Evolutionary conservation across 2,113 vertebrate genomes (phyloP).

Genomic region (Campylomormyrus numenius): DNA sequence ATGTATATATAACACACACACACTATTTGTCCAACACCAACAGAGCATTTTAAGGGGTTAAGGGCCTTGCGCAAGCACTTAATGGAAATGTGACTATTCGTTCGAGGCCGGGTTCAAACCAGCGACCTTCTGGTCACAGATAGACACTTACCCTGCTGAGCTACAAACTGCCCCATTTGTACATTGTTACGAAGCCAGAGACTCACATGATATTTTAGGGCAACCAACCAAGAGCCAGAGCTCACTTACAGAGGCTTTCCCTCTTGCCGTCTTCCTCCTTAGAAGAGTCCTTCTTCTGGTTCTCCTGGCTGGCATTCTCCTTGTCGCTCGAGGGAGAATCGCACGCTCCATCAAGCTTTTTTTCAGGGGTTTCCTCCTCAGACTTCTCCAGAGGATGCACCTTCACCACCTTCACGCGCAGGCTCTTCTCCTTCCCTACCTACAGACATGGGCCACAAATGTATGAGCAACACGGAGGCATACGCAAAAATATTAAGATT

Average conservation of each 20-base stretch:
- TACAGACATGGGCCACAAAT: conserved; percentile 32
- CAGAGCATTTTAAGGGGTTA: not conserved
- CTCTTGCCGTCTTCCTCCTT: conserved; percentile 80
- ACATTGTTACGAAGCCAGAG: not conserved
- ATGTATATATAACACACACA: not conserved
- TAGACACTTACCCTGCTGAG: not conserved
- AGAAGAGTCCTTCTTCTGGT: conserved; percentile 72
- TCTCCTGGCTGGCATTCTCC: conserved; percentile 89
- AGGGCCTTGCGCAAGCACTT: not conserved
- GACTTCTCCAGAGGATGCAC: conserved; percentile 79
- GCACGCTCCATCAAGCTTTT: conserved; percentile 84
- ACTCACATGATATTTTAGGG: not conserved
- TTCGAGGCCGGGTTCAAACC: not conserved
- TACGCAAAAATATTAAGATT: not conserved
- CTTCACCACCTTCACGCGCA: conserved; percentile 79
- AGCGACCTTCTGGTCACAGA: not conserved
- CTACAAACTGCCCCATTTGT: not conserved
- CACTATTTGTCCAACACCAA: not conserved
- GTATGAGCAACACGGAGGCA: not conserved
- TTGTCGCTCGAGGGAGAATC: conserved; percentile 98
- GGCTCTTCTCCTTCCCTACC: conserved; percentile 85
- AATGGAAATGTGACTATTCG: not conserved
- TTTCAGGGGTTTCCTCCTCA: conserved; percentile 72
- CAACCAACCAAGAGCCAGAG: not conserved
- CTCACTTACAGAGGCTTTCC: conserved; percentile 78